These are phyloP conservation scores for Rhysida immarginata DNA, from an alignment of 1,140 invertebrate species.

Conservation along the genomic window DNA sequence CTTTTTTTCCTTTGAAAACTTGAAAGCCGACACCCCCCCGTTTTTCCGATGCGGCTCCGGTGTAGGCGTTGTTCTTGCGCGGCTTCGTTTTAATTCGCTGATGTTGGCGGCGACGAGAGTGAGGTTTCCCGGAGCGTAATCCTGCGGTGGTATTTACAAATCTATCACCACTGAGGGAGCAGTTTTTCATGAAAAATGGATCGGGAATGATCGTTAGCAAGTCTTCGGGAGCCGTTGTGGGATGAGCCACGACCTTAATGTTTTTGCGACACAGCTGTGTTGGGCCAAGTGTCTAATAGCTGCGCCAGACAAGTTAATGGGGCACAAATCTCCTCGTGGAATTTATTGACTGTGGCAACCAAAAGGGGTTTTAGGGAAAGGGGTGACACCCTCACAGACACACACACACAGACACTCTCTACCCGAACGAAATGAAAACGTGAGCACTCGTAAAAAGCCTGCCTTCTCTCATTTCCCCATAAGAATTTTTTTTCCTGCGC, in stretches of 20 bases:
- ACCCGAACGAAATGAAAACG: no score
- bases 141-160: slow-evolving; percentile 4
- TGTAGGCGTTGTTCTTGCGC: no score
- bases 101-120: not conserved
- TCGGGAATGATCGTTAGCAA: not conserved
- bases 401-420: no score
- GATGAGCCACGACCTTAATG: not conserved
- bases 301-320: not conserved
- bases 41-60: no score
- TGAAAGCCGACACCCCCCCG: no score
- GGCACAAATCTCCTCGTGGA: slow-evolving; percentile 2
- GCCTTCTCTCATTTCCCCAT: no score
- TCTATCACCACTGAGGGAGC: not conserved
- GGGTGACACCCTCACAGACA: no score
- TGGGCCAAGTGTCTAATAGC: not conserved
- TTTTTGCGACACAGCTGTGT: not conserved
- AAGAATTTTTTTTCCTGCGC: no score
- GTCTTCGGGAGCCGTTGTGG: not conserved
- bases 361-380: no score
- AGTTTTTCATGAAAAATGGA: slow-evolving; percentile 5
- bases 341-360: no score
- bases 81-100: not conserved
- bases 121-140: not conserved
- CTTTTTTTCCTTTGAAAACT: no score
- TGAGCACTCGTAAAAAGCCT: no score